Base-by-base conservation (phyloP, 2,888 invertebrate genomes). In the Ornithoptera priamus region DNA sequence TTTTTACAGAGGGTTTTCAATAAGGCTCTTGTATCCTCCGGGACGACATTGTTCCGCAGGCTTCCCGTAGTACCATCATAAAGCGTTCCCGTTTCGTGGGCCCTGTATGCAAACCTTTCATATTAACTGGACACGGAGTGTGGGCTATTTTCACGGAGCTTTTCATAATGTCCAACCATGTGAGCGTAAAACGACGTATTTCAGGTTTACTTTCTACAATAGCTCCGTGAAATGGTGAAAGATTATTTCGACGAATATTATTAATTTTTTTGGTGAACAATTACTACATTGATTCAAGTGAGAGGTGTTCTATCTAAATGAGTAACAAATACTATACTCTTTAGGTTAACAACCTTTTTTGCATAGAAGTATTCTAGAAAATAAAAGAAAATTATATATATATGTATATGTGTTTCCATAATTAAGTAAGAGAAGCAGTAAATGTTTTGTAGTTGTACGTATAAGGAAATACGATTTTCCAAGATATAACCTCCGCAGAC, bases 1-100 rank as follows among this genome's bases (percentile, higher is more conserved):
- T 86, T 85, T 86, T 84, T 81, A 80, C 82, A 82, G 80, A 53
- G 79, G 80, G 80, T 83, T 65, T 80, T 85, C 81, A 84, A 85
- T 85, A 82, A 77, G 69, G 73, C 71, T 73, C 71, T 75, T 77
- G 76, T 76, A 81, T 86, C 85, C 85, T 83, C 76, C 67, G 78
- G 79, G 80, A 81, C 69, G 70, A 79, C 76, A 87, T 90, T 89
- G 89, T 89, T 85, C 82, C 67, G 42, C 56, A 56, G 62, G 62
- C 61, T 42, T 71, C 64, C 75, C 70, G 72, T 74, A 78, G 80
- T 80, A 46, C 78, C 82, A 79, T 84, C 83, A 80, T 79, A 78
- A 78, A 77, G 75, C 75, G 56, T 36, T 75, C 73, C 72, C 74
- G 75, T 77, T 74, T 76, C 76, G 75, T 74, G 72, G 68, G 60